These are phyloP conservation scores for Aphidoletes aphidimyza DNA, from an alignment of 2,888 invertebrate species.

Conservation along the genomic window DNA sequence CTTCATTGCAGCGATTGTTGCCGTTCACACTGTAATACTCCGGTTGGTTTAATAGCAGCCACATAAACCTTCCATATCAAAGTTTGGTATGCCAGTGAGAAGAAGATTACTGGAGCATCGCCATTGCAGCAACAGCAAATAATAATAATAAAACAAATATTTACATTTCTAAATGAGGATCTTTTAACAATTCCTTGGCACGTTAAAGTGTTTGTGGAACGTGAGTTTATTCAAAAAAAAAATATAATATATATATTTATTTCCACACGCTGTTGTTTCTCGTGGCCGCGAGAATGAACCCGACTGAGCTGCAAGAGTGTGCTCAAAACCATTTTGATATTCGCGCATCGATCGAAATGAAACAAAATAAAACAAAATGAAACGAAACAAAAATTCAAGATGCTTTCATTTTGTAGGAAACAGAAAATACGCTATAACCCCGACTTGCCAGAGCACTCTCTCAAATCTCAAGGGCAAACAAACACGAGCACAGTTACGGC, in stretches of 20 bases:
- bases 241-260: no score
- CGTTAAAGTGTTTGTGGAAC: slow-evolving; percentile 56
- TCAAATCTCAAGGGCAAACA: slow-evolving; percentile 47
- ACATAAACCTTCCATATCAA: no score
- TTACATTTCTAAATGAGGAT: slow-evolving; percentile 56
- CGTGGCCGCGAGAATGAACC: neutral
- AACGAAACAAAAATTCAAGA: neutral
- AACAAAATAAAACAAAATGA: neutral
- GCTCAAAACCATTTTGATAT: neutral
- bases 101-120: slow-evolving; percentile 13
- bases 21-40: neutral
- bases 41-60: no score
- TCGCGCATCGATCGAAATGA: neutral
- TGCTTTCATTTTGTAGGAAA: neutral
- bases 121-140: slow-evolving; percentile 26
- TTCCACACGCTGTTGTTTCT: neutral
- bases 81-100: neutral
- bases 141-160: slow-evolving; percentile 56
- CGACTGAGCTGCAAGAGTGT: neutral
- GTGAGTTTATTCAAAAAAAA: slow-evolving; percentile 55
- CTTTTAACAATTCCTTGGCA: slow-evolving; percentile 56
- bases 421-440: neutral
- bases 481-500: neutral
- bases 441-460: neutral
- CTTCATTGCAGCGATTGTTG: slow-evolving; percentile 23